Evolutionary conservation across 2,113 vertebrate species (phyloP).

Genomic region (Tapirus terrestris): DNA sequence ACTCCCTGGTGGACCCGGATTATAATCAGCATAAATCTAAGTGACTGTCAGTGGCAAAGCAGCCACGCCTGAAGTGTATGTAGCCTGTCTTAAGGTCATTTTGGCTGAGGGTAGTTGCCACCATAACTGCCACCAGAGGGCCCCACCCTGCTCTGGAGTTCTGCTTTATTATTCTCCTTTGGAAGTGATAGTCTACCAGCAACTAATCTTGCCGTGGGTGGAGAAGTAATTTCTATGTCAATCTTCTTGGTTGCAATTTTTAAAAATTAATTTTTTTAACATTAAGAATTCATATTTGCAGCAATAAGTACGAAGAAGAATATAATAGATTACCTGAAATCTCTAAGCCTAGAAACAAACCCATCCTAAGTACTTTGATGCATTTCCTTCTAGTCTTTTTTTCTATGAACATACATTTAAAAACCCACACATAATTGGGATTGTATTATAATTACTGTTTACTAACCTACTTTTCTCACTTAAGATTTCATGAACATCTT

Average conservation of each 20-base stretch:
- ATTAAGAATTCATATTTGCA: background rate
- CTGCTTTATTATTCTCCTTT: background rate
- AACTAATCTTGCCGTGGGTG: background rate
- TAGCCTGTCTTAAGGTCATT: background rate
- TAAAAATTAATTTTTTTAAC: background rate
- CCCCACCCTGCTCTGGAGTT: background rate
- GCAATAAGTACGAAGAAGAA: background rate
- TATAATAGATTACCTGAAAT: background rate
- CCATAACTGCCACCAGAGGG: background rate
- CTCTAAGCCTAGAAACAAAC: background rate
- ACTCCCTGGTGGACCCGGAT: slow-evolving; percentile 27
- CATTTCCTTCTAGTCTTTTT: slow-evolving; percentile 20
- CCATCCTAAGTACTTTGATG: background rate
- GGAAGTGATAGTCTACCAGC: background rate
- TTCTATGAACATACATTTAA: background rate
- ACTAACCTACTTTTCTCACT: background rate
- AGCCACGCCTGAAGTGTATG: background rate
- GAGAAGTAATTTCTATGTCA: background rate
- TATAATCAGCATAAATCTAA: slow-evolving; percentile 63
- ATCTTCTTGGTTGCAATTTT: background rate
- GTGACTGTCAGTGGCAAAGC: background rate
- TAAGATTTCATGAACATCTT: slow-evolving; percentile 1
- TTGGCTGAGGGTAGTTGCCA: background rate
- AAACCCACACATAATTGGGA: background rate
- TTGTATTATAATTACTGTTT: background rate